Percentiles rank a stretch among this genome's conserved stretches.
Conservation (phyloP, 1,140 invertebrate species). For the Proctacanthus coquilletti region DNA sequence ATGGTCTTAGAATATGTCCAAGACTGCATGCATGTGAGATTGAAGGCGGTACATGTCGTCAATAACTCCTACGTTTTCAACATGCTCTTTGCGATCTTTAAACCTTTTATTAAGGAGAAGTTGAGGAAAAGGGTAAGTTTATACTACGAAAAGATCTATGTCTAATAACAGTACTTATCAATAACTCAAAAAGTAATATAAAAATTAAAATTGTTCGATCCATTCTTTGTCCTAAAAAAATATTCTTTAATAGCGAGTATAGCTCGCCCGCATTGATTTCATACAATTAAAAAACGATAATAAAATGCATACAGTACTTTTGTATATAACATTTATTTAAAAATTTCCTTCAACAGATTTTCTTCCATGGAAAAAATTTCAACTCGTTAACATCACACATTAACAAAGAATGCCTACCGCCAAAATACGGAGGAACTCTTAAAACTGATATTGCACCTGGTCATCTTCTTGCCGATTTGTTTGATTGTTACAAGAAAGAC, state of each 20-base stretch:
- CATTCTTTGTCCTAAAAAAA: slow-evolving; percentile 1
- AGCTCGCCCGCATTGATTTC: too few species aligned
- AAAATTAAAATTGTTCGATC: background rate
- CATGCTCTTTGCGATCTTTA: slow-evolving; percentile 58
- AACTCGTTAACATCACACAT: slow-evolving; percentile 45
- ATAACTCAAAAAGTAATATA: background rate
- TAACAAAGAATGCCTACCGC: slow-evolving; percentile 44
- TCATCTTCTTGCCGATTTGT: slow-evolving; percentile 33
- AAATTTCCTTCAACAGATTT: slow-evolving; percentile 32
- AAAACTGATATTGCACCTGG: slow-evolving; percentile 34
- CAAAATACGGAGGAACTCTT: slow-evolving; percentile 49
- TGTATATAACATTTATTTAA: background rate
- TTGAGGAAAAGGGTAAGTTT: slow-evolving; percentile 38
- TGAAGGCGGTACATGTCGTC: slow-evolving; percentile 57
- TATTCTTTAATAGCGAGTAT: too few species aligned
- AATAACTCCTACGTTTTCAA: slow-evolving; percentile 67
- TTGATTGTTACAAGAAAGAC: slow-evolving; percentile 35
- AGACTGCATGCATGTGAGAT: slow-evolving; percentile 36
- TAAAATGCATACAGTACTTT: slow-evolving; percentile 1
- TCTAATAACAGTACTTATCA: background rate
- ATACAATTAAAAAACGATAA: background rate
- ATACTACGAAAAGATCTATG: background rate
- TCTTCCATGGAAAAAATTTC: slow-evolving; percentile 58
- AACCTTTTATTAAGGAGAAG: slow-evolving; percentile 54
- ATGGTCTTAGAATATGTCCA: slow-evolving; percentile 48